Base-by-base conservation (phyloP, 2,113 vertebrate genomes). In the Elgaria multicarinata region DNA sequence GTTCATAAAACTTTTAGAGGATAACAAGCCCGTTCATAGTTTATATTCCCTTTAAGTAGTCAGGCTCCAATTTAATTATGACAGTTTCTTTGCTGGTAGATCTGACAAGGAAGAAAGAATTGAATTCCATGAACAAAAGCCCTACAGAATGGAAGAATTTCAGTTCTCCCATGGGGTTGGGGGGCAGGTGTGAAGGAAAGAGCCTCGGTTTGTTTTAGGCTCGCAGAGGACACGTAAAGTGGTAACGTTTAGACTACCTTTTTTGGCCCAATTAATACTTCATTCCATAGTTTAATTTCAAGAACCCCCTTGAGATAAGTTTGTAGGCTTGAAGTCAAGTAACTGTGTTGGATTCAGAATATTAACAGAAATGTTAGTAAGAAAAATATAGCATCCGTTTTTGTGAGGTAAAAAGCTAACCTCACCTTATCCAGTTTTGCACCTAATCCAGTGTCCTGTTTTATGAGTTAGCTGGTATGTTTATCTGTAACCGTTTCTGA, bases 111-210 rank as follows among this genome's bases (percentile, higher is more conserved):
- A 92, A 93, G 91, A 91, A 89, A 10, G 7, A 89, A 86, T 85
- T 93, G 93, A 94, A 95, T 94, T 94, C 10, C 53, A 39, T 87
- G 24, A 94, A 94, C 93, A 96, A 96, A 96, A 93, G 90, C 86
- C 72, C 39, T 74, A 46, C 90, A 92, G 89, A 95, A 94, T 93
- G 85, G 86, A 28, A 93, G 89, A 80, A 42, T 90, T 95, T 92
- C 7, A 58, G 81, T 90, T 85, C 90, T 92, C 89, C 75, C 58
- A 62, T 20, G 58, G 20, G 18, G 18, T 16, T 91, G 87, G 6
- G 1, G 77, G 83, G 86, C 91, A 72, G 53, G 39, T 55, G 53
- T 94, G 50, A 22, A 36, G 67, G 33, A 72, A 82, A 18, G 28
- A 74, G 2, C 78, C 53, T 42, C 46, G 78, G 36, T 84, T 94